Evolutionary conservation across 1,140 invertebrate species (phyloP).

Genomic region (Episyrphus balteatus): DNA sequence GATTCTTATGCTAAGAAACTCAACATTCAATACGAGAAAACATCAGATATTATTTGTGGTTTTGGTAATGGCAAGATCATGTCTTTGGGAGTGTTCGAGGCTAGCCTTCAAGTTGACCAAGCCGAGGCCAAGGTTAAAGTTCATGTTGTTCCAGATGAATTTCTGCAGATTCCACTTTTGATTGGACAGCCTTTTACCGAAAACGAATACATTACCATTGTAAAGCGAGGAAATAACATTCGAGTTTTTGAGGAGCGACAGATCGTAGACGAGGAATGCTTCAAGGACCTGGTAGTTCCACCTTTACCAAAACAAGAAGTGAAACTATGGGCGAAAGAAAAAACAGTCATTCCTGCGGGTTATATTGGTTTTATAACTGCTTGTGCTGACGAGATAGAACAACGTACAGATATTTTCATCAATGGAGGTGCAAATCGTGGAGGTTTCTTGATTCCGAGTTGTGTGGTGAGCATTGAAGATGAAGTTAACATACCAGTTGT

Average conservation of each 20-base stretch:
- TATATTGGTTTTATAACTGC: background rate
- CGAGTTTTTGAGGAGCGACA: background rate
- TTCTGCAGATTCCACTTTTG: background rate
- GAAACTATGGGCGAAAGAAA: background rate
- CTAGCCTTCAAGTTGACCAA: no score
- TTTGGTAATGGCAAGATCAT: no score
- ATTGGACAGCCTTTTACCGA: conserved; percentile 1
- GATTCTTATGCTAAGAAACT: no score
- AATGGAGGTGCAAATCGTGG: no score
- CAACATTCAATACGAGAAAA: no score
- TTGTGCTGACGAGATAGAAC: background rate
- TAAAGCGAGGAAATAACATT: background rate
- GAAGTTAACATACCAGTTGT: background rate
- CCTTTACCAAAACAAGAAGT: background rate
- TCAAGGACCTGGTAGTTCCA: background rate
- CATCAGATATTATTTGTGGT: no score
- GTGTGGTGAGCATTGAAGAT: no score
- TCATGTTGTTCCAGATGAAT: background rate
- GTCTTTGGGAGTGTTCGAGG: no score
- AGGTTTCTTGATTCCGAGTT: no score
- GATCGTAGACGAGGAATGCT: background rate
- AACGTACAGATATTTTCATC: background rate
- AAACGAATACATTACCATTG: background rate
- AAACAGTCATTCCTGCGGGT: background rate
- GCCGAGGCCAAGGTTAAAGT: background rate